A percentile compares a stretch with the other conserved stretches of the same genome.
Evolutionary conservation across 2,888 invertebrate genomes (phyloP).

Genomic region (Cheilosia urbana): DNA sequence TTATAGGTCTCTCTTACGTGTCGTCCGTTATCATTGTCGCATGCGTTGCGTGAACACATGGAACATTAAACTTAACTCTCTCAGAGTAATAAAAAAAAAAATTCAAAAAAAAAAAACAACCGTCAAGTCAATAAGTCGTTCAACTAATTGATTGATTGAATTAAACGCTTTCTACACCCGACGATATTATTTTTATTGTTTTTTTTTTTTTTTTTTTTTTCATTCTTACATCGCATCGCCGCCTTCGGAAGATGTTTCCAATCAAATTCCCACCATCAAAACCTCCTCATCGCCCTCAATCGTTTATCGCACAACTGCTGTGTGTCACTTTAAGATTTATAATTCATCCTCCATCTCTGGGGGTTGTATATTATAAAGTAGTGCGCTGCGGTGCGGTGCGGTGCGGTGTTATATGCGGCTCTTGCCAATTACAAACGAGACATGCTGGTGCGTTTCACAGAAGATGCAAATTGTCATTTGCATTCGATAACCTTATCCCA

Average conservation of each 20-base stretch:
- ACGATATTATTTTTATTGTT: slow-evolving; percentile 2
- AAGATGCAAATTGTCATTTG: slow-evolving; percentile 55
- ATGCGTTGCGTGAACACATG: slow-evolving; percentile 31
- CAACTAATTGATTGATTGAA: slow-evolving; percentile 74
- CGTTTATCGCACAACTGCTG: slow-evolving; percentile 57
- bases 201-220: background rate
- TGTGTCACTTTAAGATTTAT: slow-evolving; percentile 66
- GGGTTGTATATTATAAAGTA: background rate
- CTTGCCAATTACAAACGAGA: slow-evolving; percentile 39
- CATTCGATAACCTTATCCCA: slow-evolving; percentile 58
- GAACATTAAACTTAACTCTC: background rate
- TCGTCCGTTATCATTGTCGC: background rate
- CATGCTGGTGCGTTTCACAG: slow-evolving; percentile 34
- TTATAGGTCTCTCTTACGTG: background rate
- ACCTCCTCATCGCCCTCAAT: slow-evolving; percentile 18
- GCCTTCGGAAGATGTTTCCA: slow-evolving; percentile 57
- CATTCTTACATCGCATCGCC: background rate
- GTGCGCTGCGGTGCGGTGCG: background rate
- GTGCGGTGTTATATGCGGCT: background rate
- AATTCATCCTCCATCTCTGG: slow-evolving; percentile 39
- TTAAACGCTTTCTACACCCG: slow-evolving; percentile 70
- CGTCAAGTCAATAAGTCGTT: slow-evolving; percentile 66
- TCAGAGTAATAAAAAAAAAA: too few species aligned
- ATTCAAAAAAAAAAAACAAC: slow-evolving; percentile 27
- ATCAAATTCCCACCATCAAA: slow-evolving; percentile 58